phyloP scores from a whole-genome alignment of 2,113 vertebrate genomes.

The Ptychochromis oligacanthus region DNA sequence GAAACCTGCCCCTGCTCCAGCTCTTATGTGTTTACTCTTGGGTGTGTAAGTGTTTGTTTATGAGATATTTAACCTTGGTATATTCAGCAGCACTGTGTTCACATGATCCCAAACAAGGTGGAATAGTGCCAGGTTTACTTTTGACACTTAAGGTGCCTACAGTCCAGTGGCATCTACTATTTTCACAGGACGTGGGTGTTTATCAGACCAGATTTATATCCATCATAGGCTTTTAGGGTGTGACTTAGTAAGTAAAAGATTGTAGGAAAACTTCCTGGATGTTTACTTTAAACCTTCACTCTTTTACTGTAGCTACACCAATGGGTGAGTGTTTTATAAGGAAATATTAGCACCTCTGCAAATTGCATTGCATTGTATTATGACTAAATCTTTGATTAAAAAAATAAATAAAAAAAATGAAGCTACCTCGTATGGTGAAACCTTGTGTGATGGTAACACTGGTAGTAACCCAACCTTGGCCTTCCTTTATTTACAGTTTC shows the following conservation, averaged over 20 bases:
- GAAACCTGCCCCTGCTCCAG: neutral
- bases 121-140: neutral
- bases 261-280: conserved; percentile 22
- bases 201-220: conserved; percentile 11
- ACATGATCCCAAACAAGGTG: neutral
- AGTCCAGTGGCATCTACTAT: neutral
- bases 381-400: neutral
- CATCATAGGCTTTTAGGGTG: conserved; percentile 27
- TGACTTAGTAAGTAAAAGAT: conserved; percentile 19
- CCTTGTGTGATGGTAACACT: neutral
- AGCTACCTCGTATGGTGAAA: neutral
- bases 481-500: neutral
- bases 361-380: neutral
- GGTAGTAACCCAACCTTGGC: neutral
- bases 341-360: neutral
- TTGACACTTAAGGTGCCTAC: conserved; percentile 6
- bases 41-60: neutral
- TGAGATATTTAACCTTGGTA: neutral
- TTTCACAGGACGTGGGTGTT: neutral
- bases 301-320: neutral
- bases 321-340: neutral
- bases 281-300: neutral
- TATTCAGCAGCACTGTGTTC: neutral
- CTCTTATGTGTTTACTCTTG: neutral
- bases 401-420: neutral